phyloP scores from a whole-genome alignment of 2,113 vertebrate genomes.

The Rattus norvegicus region GRCr8 NC_086037.1:35553001-35553500 shows the following conservation, averaged over 20 bases:
- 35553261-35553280: neutral
- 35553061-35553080: neutral
- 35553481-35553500: conserved; percentile 76
- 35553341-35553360: neutral
- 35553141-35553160: neutral
- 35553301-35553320: neutral
- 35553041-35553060: neutral
- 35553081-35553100: neutral
- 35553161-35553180: neutral
- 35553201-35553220: conserved; percentile 1
- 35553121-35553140: fast-evolving
- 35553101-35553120: neutral
- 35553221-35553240: neutral
- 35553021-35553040: neutral
- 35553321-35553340: neutral
- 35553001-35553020: neutral
- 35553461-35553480: conserved; percentile 60
- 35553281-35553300: neutral
- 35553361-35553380: neutral
- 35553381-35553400: neutral
- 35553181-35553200: neutral
- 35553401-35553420: neutral
- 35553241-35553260: neutral
- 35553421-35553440: neutral
- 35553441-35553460: neutral